phyloP scores from a whole-genome alignment of 1,140 invertebrate genomes.

The Bathynomus jamesi region DNA sequence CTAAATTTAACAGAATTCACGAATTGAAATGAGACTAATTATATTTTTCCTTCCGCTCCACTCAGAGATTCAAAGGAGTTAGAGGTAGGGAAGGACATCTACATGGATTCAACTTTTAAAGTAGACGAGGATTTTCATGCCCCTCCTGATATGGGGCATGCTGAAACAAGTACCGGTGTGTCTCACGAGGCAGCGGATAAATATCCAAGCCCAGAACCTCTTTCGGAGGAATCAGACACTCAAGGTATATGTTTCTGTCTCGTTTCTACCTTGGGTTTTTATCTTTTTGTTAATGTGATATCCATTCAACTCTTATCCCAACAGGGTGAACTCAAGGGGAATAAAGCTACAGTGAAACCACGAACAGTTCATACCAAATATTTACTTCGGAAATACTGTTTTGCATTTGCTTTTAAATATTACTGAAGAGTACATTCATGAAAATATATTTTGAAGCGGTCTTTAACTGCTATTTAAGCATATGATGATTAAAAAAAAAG shows the following conservation, averaged over 20 bases:
- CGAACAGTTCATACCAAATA: too few species aligned
- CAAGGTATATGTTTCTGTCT: not conserved
- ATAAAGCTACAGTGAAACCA: too few species aligned
- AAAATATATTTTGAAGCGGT: too few species aligned
- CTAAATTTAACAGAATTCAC: too few species aligned
- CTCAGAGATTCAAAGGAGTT: not conserved
- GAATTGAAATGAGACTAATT: too few species aligned
- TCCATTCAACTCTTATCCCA: not conserved
- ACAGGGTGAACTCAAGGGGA: too few species aligned
- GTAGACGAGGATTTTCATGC: conserved; percentile 3
- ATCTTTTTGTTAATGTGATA: not conserved
- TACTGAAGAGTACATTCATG: too few species aligned
- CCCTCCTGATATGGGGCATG: not conserved
- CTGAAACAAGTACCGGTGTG: not conserved
- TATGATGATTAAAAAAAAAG: too few species aligned
- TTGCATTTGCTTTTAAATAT: too few species aligned
- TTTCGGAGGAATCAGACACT: conserved; percentile 39
- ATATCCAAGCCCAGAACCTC: conserved; percentile 35
- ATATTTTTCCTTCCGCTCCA: too few species aligned
- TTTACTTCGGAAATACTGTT: too few species aligned
- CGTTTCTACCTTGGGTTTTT: not conserved
- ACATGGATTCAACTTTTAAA: conserved; percentile 44
- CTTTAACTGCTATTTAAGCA: too few species aligned
- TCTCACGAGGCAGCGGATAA: conserved; percentile 22
- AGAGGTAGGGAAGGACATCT: conserved; percentile 40